Percentiles rank a stretch among this genome's conserved stretches.
Evolutionary conservation across 2,888 invertebrate genomes (phyloP).

Genomic region (Noctua janthe): DNA sequence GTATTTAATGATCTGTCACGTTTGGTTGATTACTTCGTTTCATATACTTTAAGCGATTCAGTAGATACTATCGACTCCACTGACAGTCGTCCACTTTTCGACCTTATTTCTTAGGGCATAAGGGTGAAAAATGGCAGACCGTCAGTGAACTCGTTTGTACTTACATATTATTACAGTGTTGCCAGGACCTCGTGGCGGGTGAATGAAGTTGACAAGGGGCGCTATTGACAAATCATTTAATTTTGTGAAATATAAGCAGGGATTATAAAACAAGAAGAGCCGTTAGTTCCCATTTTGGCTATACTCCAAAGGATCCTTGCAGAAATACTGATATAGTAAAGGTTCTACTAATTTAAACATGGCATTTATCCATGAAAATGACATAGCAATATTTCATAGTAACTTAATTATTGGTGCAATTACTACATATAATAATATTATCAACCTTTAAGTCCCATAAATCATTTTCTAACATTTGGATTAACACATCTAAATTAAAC

Average conservation of each 20-base stretch:
- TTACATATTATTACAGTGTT: not conserved
- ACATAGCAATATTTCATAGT: conserved; percentile 1
- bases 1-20: not conserved
- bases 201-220: not conserved
- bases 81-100: no score
- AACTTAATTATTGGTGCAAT: conserved; percentile 11
- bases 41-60: not conserved
- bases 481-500: conserved; percentile 10
- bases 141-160: not conserved
- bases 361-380: not conserved
- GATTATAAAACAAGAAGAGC: not conserved
- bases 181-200: not conserved
- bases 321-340: not conserved
- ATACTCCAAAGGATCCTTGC: not conserved
- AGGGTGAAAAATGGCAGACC: no score
- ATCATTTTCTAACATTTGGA: conserved; percentile 19
- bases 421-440: not conserved
- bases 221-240: not conserved
- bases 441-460: conserved; percentile 5
- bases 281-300: not conserved
- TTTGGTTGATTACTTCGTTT: not conserved
- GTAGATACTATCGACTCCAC: not conserved
- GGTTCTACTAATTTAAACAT: not conserved
- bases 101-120: no score
- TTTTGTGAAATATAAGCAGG: not conserved